Conservation (phyloP, 2,888 invertebrate species). For the Pachliopta kotzebuea region DNA sequence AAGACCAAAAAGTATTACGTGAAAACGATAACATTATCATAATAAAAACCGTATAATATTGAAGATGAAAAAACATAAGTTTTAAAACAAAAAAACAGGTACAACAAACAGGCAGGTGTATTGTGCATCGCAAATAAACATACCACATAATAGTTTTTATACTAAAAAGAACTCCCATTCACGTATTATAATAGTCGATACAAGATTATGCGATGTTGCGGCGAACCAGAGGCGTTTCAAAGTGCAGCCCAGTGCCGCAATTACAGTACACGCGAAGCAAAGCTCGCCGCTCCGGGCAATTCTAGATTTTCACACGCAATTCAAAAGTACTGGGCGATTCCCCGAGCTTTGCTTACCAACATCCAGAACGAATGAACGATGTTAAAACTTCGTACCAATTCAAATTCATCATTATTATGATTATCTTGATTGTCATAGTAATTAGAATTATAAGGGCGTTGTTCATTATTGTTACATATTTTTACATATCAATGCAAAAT, state of each 20-base stretch:
- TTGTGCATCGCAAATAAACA: constrained; percentile 32
- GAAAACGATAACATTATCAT: neutral
- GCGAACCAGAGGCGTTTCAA: constrained; percentile 44
- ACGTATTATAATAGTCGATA: constrained; percentile 63
- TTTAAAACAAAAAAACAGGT: neutral
- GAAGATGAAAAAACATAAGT: neutral
- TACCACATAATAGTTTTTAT: constrained; percentile 6
- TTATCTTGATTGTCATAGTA: constrained; percentile 25
- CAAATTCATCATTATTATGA: constrained; percentile 34
- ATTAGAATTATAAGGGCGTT: neutral
- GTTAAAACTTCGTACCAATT: constrained; percentile 37
- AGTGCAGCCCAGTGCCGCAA: constrained; percentile 57
- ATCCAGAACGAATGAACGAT: constrained; percentile 40
- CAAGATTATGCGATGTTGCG: constrained; percentile 55
- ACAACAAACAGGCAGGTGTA: constrained; percentile 29
- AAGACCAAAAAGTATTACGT: neutral
- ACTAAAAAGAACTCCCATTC: constrained; percentile 42
- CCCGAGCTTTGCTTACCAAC: constrained; percentile 36
- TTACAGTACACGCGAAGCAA: constrained; percentile 50
- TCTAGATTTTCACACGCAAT: constrained; percentile 66
- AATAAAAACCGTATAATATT: constrained; percentile 1
- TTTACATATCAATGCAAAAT: no score
- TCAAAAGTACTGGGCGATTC: constrained; percentile 43
- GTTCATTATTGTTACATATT: no score
- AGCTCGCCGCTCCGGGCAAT: constrained; percentile 52